phyloP scores from a whole-genome alignment of 2,113 vertebrate genomes.

The Plotosus lineatus region DNA sequence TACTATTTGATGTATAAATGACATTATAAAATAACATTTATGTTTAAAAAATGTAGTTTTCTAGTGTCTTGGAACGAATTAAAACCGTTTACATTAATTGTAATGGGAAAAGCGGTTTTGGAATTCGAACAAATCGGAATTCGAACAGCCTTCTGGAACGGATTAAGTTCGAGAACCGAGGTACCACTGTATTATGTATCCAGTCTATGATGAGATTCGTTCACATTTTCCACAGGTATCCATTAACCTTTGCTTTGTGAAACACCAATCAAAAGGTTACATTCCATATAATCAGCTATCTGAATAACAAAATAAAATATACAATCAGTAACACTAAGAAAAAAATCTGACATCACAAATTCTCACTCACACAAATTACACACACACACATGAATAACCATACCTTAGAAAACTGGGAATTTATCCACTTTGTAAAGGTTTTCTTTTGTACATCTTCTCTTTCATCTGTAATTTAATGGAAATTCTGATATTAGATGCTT shows the following conservation, averaged over 20 bases:
- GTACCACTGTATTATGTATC: no score
- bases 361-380: background rate
- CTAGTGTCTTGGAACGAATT: no score
- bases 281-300: no score
- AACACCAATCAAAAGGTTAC: background rate
- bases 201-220: background rate
- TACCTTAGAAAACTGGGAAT: conserved; percentile 96
- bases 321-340: background rate
- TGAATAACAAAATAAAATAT: background rate
- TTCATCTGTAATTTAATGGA: conserved; percentile 82
- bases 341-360: background rate
- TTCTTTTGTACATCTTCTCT: conserved; percentile 99
- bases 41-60: no score
- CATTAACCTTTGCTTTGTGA: background rate
- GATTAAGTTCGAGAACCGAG: no score
- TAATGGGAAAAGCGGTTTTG: no score
- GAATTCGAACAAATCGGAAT: no score
- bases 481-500: background rate
- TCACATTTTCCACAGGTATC: background rate
- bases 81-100: no score
- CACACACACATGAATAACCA: conserved; percentile 37
- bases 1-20: no score
- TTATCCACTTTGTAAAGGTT: conserved; percentile 99
- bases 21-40: no score
- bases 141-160: no score